Evolutionary conservation across 1,140 invertebrate genomes (phyloP), one percentile per base, ranked within the genome.

Genomic region (Lordiphosa clarofinis): DNA sequence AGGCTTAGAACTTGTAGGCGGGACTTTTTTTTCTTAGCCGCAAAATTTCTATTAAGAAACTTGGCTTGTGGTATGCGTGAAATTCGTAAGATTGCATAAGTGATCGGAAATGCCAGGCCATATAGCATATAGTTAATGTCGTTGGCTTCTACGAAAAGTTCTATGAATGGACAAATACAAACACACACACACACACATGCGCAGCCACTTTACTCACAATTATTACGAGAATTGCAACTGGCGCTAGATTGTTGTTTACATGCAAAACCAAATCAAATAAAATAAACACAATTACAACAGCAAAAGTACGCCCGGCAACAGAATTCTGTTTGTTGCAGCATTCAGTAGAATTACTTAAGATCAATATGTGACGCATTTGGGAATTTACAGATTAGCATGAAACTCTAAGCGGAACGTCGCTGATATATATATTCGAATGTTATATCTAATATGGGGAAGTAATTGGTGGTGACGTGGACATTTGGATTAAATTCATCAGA

Each of bases 41-140:
- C 33, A 39, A 6, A 46, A 39, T 47, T 59, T 59, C 37, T 48
- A 13, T 62, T 24, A 36, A 12, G 13, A 21, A 38, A 24, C 33
- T 12, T 7, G 9, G 56, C 13, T 42, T 49, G 44, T 38, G 19
- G 53, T 48, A 60, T 57, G 52, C 44, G 37, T 50, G 50, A 74
- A 81, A 74, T 73, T 63, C 75, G 54, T 44, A 10, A 48, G 63
- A 73, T 67, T 72, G 48, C 53, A 62, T 60, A 66, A 75, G 36
- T 39, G 61, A 71, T 76, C 43, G 74, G 65, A 79, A 79, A 81
- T 70, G 38, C 59, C 69, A 37, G 7, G 8, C 33, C 37, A 54
- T 31, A 62, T 42, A 48, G 13, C 12, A 7, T 33, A 35, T 28
- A 28, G 37, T n/a, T 36, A 13, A 37, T 47, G 49, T 55, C 37